A percentile compares a stretch with the other conserved stretches of the same genome.
Evolutionary conservation across 2,797 vertebrate genomes (phyloP).

Genomic region (Anguilla anguilla): DNA sequence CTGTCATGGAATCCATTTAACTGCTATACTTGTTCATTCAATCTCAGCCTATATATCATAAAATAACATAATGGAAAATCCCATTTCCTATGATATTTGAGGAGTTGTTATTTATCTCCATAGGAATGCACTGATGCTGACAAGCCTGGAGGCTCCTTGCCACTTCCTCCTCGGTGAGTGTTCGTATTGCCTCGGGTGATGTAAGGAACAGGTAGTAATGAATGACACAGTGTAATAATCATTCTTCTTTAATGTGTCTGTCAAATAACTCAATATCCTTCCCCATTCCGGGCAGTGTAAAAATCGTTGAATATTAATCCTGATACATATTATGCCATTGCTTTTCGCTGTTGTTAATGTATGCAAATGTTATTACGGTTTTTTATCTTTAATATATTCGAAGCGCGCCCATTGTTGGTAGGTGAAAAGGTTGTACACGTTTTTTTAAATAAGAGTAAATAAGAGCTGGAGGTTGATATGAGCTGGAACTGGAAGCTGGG

Average conservation of each 20-base stretch:
- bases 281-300: neutral
- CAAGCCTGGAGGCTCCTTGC: constrained; percentile 50
- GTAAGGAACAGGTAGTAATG: neutral
- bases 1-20: neutral
- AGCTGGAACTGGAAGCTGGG: neutral
- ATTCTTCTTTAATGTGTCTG: neutral
- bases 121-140: constrained; percentile 62
- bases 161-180: constrained; percentile 67
- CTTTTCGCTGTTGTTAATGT: neutral
- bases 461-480: neutral
- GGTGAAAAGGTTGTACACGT: neutral
- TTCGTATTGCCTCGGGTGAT: neutral
- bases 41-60: neutral
- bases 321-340: neutral
- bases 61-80: neutral
- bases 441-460: neutral
- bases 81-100: neutral
- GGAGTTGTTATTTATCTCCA: constrained; percentile 29
- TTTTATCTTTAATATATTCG: neutral
- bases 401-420: neutral
- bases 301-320: neutral
- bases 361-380: neutral
- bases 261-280: neutral
- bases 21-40: neutral
- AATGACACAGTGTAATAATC: neutral